Percentiles rank a stretch among this genome's conserved stretches.
These are phyloP conservation scores for Daubentonia madagascariensis DNA, from an alignment of 2,113 vertebrate species.

Conservation along the genomic window DNA sequence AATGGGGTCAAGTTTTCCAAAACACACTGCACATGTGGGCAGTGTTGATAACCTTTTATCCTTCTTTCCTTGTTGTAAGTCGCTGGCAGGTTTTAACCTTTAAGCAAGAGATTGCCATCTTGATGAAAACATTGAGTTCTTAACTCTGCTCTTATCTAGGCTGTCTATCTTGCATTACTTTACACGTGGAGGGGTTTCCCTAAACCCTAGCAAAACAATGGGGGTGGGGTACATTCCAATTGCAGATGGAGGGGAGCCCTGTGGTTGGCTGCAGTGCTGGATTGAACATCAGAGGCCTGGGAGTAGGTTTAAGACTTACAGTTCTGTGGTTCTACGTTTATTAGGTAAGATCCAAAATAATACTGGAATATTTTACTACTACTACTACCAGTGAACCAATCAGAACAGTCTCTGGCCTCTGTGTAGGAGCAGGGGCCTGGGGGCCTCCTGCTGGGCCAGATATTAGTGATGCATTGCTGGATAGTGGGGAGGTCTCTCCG, in stretches of 20 bases:
- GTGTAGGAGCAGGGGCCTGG: neutral
- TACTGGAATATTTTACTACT: neutral
- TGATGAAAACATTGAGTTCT: constrained; percentile 65
- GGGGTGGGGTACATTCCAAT: neutral
- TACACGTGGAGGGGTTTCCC: constrained; percentile 58
- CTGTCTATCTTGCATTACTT: constrained; percentile 2
- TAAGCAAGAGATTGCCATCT: constrained; percentile 63
- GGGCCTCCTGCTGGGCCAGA: neutral
- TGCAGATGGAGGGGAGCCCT: neutral
- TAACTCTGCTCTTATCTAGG: constrained; percentile 48
- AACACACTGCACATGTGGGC: constrained; percentile 67
- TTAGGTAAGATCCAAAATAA: neutral
- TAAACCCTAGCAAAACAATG: constrained; percentile 12
- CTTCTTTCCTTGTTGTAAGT: constrained; percentile 47
- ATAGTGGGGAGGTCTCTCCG: neutral
- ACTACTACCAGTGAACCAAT: neutral
- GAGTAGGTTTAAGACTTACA: neutral
- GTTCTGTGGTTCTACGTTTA: neutral
- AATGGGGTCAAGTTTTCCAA: constrained; percentile 73
- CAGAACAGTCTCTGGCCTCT: neutral
- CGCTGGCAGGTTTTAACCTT: constrained; percentile 50
- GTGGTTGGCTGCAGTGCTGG: neutral
- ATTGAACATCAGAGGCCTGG: neutral
- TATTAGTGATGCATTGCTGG: neutral
- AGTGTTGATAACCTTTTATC: constrained; percentile 68